A percentile compares a stretch with the other conserved stretches of the same genome.
Conservation (phyloP, 2,113 vertebrate species). For the Blennius ocellaris region DNA sequence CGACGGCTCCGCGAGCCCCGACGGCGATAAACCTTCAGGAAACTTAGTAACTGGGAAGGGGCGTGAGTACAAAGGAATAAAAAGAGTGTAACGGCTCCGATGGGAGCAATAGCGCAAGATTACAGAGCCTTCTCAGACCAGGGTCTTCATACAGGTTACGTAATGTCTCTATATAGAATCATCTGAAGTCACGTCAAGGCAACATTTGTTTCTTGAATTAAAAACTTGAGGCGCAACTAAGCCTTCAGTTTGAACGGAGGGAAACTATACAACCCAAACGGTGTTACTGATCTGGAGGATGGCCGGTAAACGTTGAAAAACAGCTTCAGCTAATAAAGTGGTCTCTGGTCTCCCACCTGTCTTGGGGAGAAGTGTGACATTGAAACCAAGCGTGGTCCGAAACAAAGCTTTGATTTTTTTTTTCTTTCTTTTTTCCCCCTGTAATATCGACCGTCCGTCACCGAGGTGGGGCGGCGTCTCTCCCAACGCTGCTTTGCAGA, state of each 20-base stretch:
- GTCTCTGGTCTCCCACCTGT: slow-evolving; percentile 53
- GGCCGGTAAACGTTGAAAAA: slow-evolving; percentile 76
- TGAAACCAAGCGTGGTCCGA: slow-evolving; percentile 55
- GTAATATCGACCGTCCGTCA: slow-evolving; percentile 20
- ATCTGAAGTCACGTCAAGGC: slow-evolving; percentile 80
- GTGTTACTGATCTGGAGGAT: slow-evolving; percentile 66
- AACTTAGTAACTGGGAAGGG: slow-evolving; percentile 33
- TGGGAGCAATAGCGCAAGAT: slow-evolving; percentile 80
- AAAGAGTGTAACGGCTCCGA: slow-evolving; percentile 76
- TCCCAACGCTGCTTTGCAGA: neutral
- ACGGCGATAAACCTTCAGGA: slow-evolving; percentile 54
- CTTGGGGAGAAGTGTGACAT: slow-evolving; percentile 55
- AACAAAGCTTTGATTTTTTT: slow-evolving; percentile 43
- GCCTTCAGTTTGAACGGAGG: slow-evolving; percentile 64
- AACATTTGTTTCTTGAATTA: slow-evolving; percentile 78
- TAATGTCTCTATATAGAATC: slow-evolving; percentile 65
- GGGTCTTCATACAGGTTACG: slow-evolving; percentile 82
- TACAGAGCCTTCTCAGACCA: slow-evolving; percentile 82
- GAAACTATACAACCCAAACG: slow-evolving; percentile 72
- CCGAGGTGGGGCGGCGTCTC: slow-evolving; percentile 33
- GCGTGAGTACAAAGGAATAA: slow-evolving; percentile 49
- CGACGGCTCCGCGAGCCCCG: slow-evolving; percentile 36
- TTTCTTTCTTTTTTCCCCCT: too few relatives aligned
- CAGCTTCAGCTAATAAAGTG: slow-evolving; percentile 63
- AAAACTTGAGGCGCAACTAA: slow-evolving; percentile 71